Conservation (phyloP, 2,888 invertebrate species). For the Elmis aenea region DNA sequence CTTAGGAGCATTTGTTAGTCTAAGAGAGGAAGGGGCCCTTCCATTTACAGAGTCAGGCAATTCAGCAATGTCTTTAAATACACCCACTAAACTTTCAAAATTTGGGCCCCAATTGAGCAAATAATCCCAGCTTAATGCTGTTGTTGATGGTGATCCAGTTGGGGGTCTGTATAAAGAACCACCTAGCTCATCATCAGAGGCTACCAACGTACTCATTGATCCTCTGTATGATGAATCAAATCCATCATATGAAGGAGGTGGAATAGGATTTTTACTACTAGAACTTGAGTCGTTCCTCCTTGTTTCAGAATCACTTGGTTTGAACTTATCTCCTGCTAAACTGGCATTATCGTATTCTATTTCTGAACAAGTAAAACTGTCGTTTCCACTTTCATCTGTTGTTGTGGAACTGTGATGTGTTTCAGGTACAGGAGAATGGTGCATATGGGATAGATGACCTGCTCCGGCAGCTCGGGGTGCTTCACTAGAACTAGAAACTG, state of each 20-base stretch:
- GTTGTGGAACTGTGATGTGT: conserved; percentile 74
- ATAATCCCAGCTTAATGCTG: conserved; percentile 89
- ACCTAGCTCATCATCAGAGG: conserved; percentile 86
- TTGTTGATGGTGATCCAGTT: conserved; percentile 70
- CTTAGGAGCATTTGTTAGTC: conserved; percentile 76
- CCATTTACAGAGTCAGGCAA: conserved; percentile 78
- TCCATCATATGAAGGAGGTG: conserved; percentile 80
- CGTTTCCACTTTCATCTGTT: conserved; percentile 91
- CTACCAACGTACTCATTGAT: conserved; percentile 87
- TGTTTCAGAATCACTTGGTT: conserved; percentile 40
- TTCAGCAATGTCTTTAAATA: conserved; percentile 94
- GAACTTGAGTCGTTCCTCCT: conserved; percentile 40
- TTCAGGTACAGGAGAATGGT: conserved; percentile 68
- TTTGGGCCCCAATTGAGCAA: conserved; percentile 94
- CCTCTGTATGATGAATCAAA: conserved; percentile 93
- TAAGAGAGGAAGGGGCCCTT: conserved; percentile 65
- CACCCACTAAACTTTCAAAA: conserved; percentile 91
- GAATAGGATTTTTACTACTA: conserved; percentile 58
- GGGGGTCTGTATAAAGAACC: conserved; percentile 74
- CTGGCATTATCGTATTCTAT: conserved; percentile 94
- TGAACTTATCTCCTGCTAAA: conserved; percentile 70
- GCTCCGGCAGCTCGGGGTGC: conserved; percentile 67
- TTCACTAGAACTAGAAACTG: conserved; percentile 86
- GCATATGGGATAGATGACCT: conserved; percentile 63
- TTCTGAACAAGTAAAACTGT: conserved; percentile 97